Base-by-base conservation (phyloP, 2,888 invertebrate species). In the Gasteruption jaculator region DNA sequence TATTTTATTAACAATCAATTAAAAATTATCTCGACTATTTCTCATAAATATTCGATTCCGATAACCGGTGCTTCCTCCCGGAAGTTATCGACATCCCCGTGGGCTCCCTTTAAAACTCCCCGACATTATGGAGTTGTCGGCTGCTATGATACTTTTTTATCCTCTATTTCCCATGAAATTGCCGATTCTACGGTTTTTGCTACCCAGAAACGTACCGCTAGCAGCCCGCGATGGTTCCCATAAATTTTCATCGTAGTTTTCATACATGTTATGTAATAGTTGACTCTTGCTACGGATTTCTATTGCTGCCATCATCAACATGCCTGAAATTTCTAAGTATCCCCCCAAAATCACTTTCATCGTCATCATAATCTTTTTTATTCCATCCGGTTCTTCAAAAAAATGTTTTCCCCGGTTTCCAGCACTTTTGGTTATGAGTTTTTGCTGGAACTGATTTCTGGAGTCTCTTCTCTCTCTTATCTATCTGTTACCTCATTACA, bases 191-290 rank as follows among this genome's bases (percentile, higher is more conserved):
- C 20, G 20, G 22, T 36, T 47, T 44, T 36, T 35, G 39, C 33
- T 44, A 47, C 34, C 34, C 8, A 21, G 24, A 18, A 19, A 34
- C 12, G 25, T n/a, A 16, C 44, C 19, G 32, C 20, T 31, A 12
- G 11, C 22, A 38, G n/a, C n/a, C n/a, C n/a, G n/a, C n/a, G n/a
- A n/a, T n/a, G 22, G 21, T 40, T 32, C 12, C 14, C 29, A 29
- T 24, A 21, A 30, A 42, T 48, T 45, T 49, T 15, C 20, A 35
- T 22, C 42, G 49, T 36, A 16, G 27, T 29, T 51, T 53, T 54
- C 45, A 49, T 35, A 51, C 40, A 54, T 54, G 63, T 63, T 63
- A 63, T 63, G 63, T 63, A 63, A 63, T 63, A 53, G 46, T 41
- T 43, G 53, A 46, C 35, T 38, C 47, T 48, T 50, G 39, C 14